A percentile compares a stretch with the other conserved stretches of the same genome.
Evolutionary conservation across 2,113 vertebrate species (phyloP).

Genomic region (Hippoglossus stenolepis): DNA sequence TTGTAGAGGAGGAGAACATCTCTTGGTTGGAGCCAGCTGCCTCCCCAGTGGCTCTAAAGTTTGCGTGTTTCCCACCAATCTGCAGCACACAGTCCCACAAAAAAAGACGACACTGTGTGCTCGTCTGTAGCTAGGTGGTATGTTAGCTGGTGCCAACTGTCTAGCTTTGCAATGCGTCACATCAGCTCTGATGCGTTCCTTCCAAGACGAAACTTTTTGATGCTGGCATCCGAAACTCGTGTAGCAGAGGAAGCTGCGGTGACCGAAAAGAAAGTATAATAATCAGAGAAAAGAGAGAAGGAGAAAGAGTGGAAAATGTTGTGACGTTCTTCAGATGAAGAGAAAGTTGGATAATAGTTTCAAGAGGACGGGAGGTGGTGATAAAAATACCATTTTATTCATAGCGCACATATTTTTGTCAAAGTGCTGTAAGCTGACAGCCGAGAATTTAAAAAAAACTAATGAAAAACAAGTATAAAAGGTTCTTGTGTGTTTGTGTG

Average conservation of each 20-base stretch:
- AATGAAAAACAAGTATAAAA: not conserved
- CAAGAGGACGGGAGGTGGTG: conserved; percentile 19
- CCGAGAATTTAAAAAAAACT: not conserved
- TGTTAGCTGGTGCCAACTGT: conserved; percentile 33
- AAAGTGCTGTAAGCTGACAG: not conserved
- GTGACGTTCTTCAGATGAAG: conserved; percentile 26
- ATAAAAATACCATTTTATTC: conserved; percentile 56
- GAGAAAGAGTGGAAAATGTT: not conserved
- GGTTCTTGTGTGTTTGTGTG: too few species aligned
- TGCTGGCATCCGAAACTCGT: not conserved
- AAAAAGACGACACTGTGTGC: conserved; percentile 34
- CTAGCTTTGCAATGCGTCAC: conserved; percentile 34
- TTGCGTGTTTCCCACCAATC: conserved; percentile 76
- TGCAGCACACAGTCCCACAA: conserved; percentile 46
- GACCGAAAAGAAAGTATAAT: not conserved
- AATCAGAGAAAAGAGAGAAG: not conserved
- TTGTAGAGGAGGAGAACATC: conserved; percentile 37
- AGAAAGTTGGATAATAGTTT: conserved; percentile 30
- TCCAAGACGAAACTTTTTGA: conserved; percentile 35
- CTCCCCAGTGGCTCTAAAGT: conserved; percentile 72
- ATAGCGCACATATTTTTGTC: not conserved
- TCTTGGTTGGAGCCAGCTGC: conserved; percentile 64
- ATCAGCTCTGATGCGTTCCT: conserved; percentile 16
- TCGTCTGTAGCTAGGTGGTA: conserved; percentile 38
- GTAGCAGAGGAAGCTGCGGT: conserved; percentile 12